Conservation (phyloP, 2,888 invertebrate genomes). For the Agriopis leucophaearia region DNA sequence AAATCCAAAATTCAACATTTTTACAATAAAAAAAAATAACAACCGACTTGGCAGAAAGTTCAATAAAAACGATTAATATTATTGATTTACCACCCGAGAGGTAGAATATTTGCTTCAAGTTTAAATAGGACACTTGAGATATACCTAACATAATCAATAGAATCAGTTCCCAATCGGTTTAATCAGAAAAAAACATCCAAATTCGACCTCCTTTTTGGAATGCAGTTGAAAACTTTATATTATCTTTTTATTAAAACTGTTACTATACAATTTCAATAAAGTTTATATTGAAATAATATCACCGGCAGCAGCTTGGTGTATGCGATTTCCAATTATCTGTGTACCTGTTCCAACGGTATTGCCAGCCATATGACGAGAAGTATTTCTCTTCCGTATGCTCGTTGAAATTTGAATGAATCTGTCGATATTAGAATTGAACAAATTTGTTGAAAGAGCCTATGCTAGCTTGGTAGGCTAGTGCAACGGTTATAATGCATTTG, state of each 20-base stretch:
- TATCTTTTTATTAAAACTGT: constrained; percentile 42
- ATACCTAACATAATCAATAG: too few relatives aligned
- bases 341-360: constrained; percentile 62
- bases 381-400: constrained; percentile 59
- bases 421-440: constrained; percentile 35
- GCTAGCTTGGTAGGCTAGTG: constrained; percentile 32
- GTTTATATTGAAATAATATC: constrained; percentile 60
- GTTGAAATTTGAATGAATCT: constrained; percentile 40
- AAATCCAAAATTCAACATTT: too few relatives aligned
- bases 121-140: too few relatives aligned
- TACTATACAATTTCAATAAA: constrained; percentile 28
- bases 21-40: too few relatives aligned
- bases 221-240: too few relatives aligned
- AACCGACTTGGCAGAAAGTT: too few relatives aligned
- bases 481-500: constrained; percentile 31
- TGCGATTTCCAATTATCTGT: constrained; percentile 74
- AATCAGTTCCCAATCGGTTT: too few relatives aligned
- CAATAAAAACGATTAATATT: too few relatives aligned
- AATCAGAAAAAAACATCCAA: too few relatives aligned
- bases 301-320: constrained; percentile 56
- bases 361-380: constrained; percentile 62
- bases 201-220: too few relatives aligned
- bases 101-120: too few relatives aligned
- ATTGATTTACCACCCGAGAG: too few relatives aligned
- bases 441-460: constrained; percentile 19